Evolutionary conservation across 53 echinoderm and acorn worm species (phyloP), one percentile per base, ranked within the genome.

Genomic region (Echinometra lucunter): DNA sequence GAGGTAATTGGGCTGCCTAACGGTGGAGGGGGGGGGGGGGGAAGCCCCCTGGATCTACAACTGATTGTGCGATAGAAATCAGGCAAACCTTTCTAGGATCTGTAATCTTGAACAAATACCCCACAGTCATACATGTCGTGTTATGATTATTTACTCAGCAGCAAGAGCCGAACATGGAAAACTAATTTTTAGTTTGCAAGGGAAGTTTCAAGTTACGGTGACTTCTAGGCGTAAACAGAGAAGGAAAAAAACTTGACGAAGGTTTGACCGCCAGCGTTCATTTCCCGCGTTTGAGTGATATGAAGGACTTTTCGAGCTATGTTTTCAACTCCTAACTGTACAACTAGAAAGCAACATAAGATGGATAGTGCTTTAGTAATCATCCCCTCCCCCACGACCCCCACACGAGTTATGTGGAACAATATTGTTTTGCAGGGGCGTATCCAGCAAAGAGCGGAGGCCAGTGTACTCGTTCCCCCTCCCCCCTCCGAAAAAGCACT

Each of bases 201-300:
- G 82, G 82, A 82, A 82, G 82, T 45, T 13, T 88, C 88, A 55
- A 28, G 55, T 88, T 88, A 88, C 88, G 88, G 88, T 88, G 55
- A 34, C 88, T 88, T 53, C 88, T 32, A 88, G 55, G 88, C 15
- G 49, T 47, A 11, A 49, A 56, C 16, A 56, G 27, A 53, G 17
- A 28, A 28, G 88, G 88, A 56, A 88, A 88, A 55, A n/a, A 53
- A 56, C 55, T 49, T n/a, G 88, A 18, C 55, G 55, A 32, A 55
- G 12, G n/a, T 32, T 88, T 55, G n/a, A 45, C 30, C 53, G 49
- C 88, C 53, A 56, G 56, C 13, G 88, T 47, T 49, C 55, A 88
- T 88, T 88, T 88, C 56, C 88, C 55, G 88, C 2, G 49, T 49
- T n/a, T 47, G 88, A 88, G 55, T 88, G 88, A 88, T 28, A 30